Conservation (phyloP, 1,140 invertebrate genomes). For the Penaeus japonicus region DNA sequence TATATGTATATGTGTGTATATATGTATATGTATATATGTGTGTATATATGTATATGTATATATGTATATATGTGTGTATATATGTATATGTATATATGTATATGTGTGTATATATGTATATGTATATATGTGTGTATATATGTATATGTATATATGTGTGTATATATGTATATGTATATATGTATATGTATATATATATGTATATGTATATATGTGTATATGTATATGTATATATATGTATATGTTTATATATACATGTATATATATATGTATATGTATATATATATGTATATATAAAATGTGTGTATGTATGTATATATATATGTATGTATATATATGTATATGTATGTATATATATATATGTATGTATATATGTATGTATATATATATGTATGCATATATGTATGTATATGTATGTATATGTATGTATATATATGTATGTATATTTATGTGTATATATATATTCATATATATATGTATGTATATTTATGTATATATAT, state of each 20-base stretch:
- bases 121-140: not conserved
- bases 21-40: no score
- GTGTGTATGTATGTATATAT: not conserved
- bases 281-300: conserved; percentile 1
- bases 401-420: not conserved
- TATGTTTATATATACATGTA: not conserved
- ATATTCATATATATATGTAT: not conserved
- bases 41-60: no score
- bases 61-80: no score
- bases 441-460: not conserved
- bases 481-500: not conserved
- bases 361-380: not conserved
- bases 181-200: not conserved
- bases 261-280: not conserved
- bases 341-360: not conserved
- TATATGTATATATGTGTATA: not conserved
- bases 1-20: no score
- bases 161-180: not conserved
- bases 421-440: not conserved
- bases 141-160: not conserved
- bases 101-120: no score
- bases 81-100: no score
- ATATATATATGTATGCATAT: not conserved
- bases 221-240: not conserved
- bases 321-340: not conserved